These are phyloP conservation scores for Branchinecta lindahli DNA, from an alignment of 1,140 invertebrate species.

Conservation along the genomic window DNA sequence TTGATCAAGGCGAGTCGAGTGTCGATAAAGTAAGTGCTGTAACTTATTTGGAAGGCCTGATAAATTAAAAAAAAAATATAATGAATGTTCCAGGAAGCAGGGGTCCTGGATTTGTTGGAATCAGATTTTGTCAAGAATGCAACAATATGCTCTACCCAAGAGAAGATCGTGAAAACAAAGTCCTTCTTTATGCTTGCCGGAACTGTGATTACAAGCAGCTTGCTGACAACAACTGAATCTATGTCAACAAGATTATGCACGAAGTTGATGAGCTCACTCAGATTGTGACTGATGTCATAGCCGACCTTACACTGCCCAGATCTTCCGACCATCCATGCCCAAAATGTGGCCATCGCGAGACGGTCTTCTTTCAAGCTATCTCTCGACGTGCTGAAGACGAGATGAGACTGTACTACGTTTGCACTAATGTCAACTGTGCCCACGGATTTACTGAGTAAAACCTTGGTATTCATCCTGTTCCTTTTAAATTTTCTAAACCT, in stretches of 20 bases:
- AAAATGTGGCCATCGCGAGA: conserved; percentile 79
- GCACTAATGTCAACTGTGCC: conserved; percentile 77
- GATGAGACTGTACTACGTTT: conserved; percentile 99
- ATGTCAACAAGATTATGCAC: conserved; percentile 99
- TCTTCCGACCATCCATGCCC: conserved; percentile 98
- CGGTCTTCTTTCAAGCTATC: conserved; percentile 69
- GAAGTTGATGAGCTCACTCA: conserved; percentile 98
- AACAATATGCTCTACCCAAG: conserved; percentile 99
- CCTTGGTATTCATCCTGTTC: too few relatives aligned
- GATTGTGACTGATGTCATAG: conserved; percentile 93
- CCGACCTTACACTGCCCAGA: conserved; percentile 90
- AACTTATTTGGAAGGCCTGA: too few relatives aligned
- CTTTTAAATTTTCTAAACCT: too few relatives aligned
- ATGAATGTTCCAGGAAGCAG: too few relatives aligned
- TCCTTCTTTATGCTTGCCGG: conserved; percentile 85
- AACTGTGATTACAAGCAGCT: conserved; percentile 94
- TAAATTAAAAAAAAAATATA: too few relatives aligned
- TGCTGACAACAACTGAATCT: conserved; percentile 96
- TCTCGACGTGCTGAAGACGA: conserved; percentile 50
- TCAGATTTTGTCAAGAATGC: conserved; percentile 26
- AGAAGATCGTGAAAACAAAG: conserved; percentile 94
- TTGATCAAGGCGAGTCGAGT: too few relatives aligned
- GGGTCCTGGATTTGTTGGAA: too few relatives aligned
- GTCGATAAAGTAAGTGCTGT: too few relatives aligned
- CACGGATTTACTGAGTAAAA: conserved; percentile 93